phyloP scores from a whole-genome alignment of 1,140 invertebrate species.

The Neoseiulus cucumeris region DNA sequence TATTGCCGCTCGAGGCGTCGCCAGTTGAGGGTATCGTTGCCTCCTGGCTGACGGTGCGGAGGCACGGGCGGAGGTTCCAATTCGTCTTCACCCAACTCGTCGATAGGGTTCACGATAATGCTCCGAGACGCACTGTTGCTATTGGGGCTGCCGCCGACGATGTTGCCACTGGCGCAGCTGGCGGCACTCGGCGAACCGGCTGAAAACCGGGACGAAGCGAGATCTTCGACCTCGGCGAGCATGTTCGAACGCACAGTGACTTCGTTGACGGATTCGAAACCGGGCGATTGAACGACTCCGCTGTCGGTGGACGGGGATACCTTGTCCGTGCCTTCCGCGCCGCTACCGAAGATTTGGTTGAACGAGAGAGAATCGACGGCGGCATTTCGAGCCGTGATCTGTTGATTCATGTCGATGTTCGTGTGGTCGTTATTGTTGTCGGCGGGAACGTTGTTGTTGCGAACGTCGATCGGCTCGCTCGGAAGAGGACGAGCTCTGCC shows the following conservation, averaged over 20 bases:
- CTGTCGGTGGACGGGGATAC: neutral
- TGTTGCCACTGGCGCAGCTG: neutral
- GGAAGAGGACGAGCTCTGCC: neutral
- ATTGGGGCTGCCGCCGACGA: too few relatives aligned
- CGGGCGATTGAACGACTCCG: neutral
- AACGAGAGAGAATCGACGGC: neutral
- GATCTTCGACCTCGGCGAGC: neutral
- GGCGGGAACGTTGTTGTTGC: slow-evolving; percentile 7
- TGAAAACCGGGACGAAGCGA: neutral
- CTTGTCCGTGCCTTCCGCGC: neutral
- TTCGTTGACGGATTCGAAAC: neutral
- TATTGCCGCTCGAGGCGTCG: neutral
- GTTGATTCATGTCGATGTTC: slow-evolving; percentile 12
- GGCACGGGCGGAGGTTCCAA: slow-evolving; percentile 7
- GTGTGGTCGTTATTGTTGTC: slow-evolving; percentile 12
- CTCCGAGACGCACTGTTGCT: neutral
- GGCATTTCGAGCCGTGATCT: slow-evolving; percentile 8
- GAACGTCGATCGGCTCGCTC: slow-evolving; percentile 3
- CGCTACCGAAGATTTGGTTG: slow-evolving; percentile 9
- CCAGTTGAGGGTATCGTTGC: slow-evolving; percentile 7
- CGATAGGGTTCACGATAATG: slow-evolving; percentile 2
- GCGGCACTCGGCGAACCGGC: neutral
- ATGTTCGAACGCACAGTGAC: neutral
- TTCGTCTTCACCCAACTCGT: neutral
- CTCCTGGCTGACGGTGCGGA: neutral